phyloP scores from a whole-genome alignment of 2,888 invertebrate genomes.

The Microplitis deprimator region DNA sequence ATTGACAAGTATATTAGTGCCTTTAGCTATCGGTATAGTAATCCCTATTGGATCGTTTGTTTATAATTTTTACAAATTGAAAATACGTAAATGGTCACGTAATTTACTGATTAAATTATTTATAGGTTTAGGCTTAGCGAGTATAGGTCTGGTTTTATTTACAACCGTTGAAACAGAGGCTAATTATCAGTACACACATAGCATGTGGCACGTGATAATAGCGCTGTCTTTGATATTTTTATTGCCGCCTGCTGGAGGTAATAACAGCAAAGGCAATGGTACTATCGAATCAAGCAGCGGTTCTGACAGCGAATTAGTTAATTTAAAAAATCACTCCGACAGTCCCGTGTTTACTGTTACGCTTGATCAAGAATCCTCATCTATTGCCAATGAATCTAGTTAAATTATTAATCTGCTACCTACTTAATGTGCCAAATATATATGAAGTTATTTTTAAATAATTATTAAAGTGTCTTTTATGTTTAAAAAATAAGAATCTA shows the following conservation, averaged over 20 bases:
- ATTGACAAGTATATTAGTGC: conserved; percentile 72
- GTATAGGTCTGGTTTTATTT: conserved; percentile 73
- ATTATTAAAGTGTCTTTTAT: not conserved
- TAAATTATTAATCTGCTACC: conserved; percentile 39
- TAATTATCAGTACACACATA: conserved; percentile 77
- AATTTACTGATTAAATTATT: conserved; percentile 57
- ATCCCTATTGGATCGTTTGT: conserved; percentile 59
- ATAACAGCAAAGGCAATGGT: not conserved
- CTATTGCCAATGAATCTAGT: conserved; percentile 44
- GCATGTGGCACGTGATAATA: conserved; percentile 76
- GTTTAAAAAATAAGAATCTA: not conserved
- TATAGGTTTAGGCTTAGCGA: conserved; percentile 73
- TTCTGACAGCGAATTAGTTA: conserved; percentile 57
- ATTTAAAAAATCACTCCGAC: conserved; percentile 54
- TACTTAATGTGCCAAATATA: conserved; percentile 23
- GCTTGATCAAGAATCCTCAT: conserved; percentile 49
- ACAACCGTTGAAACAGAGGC: conserved; percentile 75
- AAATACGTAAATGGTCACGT: conserved; percentile 56
- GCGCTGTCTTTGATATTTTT: conserved; percentile 75
- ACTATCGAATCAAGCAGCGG: conserved; percentile 42
- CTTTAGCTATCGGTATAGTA: conserved; percentile 67
- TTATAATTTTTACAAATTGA: conserved; percentile 56
- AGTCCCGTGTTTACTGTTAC: conserved; percentile 59
- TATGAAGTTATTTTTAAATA: not conserved
- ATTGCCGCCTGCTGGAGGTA: conserved; percentile 68